phyloP scores from a whole-genome alignment of 2,797 vertebrate species.

The Cetoscarus ocellatus region DNA sequence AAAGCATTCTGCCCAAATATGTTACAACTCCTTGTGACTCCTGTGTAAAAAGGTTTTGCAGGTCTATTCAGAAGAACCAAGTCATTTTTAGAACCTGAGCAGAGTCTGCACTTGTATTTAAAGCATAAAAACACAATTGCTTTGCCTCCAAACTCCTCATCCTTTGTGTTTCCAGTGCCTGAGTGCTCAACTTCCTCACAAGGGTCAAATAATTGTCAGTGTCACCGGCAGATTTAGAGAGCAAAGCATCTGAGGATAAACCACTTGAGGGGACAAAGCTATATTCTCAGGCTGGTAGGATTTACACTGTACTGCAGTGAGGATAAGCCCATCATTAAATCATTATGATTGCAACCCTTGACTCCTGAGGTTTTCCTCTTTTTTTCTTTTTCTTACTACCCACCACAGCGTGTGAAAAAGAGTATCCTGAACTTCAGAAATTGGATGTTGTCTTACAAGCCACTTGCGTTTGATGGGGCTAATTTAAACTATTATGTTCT shows the following conservation, averaged over 20 bases:
- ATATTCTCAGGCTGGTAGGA: conserved; percentile 71
- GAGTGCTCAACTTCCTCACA: conserved; percentile 61
- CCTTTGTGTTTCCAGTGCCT: conserved; percentile 55
- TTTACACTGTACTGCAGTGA: conserved; percentile 75
- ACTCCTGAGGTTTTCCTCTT: conserved; percentile 54
- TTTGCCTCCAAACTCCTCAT: conserved; percentile 43
- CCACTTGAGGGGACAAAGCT: conserved; percentile 68
- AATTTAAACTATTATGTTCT: conserved; percentile 86
- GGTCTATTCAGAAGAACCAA: not conserved
- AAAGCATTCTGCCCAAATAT: too few relatives aligned
- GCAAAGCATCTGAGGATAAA: conserved; percentile 64
- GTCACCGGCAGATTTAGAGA: conserved; percentile 74
- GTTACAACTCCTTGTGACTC: too few relatives aligned
- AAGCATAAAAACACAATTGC: conserved; percentile 38
- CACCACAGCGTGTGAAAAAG: conserved; percentile 62
- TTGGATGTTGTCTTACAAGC: conserved; percentile 70
- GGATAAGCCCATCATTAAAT: conserved; percentile 77
- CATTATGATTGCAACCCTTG: conserved; percentile 79
- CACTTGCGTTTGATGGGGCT: conserved; percentile 77
- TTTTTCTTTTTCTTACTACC: conserved; percentile 37
- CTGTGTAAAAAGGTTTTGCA: too few relatives aligned
- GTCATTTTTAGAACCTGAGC: conserved; percentile 3
- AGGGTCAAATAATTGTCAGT: conserved; percentile 76
- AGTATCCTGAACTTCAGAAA: conserved; percentile 63
- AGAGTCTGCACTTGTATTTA: conserved; percentile 43